Evolutionary conservation across 2,888 invertebrate species (phyloP).

Genomic region (Dinocampus coccinellae): DNA sequence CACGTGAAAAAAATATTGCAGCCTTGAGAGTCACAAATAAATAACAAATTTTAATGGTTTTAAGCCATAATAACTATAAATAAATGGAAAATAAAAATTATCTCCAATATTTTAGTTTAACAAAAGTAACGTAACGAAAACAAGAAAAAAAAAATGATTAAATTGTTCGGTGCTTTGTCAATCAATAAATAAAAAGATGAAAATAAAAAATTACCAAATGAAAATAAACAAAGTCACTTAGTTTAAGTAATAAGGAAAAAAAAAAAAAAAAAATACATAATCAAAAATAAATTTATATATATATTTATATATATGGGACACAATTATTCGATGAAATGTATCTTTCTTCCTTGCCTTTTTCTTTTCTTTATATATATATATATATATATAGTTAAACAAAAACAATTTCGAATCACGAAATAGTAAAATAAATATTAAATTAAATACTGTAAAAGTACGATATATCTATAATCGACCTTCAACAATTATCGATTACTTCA

Average conservation of each 20-base stretch:
- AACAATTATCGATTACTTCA: conserved; percentile 56
- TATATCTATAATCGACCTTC: background rate
- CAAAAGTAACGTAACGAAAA: background rate
- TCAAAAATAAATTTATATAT: background rate
- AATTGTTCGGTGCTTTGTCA: background rate
- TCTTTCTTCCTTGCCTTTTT: background rate
- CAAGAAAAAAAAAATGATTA: background rate
- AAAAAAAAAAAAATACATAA: no score
- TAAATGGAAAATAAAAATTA: background rate
- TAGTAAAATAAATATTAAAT: background rate
- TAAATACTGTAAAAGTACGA: background rate
- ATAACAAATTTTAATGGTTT: background rate
- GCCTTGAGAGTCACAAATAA: background rate
- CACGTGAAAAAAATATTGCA: conserved; percentile 2
- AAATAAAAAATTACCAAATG: background rate
- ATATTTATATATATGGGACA: no score
- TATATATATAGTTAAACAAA: background rate
- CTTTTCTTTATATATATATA: no score
- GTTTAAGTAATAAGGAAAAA: background rate
- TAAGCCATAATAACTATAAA: background rate
- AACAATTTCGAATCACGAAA: background rate
- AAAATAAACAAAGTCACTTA: background rate
- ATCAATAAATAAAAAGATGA: background rate
- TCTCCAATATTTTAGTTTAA: background rate
- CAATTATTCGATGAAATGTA: background rate